phyloP scores from a whole-genome alignment of 64 coral and sea anemone genomes.

The Montipora foliosa region DNA sequence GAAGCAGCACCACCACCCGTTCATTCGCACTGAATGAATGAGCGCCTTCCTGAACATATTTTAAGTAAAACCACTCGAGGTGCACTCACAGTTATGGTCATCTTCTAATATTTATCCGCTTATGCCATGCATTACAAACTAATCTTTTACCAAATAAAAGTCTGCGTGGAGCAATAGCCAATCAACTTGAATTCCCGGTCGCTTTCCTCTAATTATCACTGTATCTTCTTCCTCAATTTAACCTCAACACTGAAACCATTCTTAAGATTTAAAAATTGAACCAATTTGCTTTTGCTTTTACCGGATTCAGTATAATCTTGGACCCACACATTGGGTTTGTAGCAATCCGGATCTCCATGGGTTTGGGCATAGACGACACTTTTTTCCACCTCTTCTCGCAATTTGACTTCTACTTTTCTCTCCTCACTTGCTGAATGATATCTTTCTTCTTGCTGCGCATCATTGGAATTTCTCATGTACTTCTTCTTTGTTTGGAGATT shows the following conservation, averaged over 20 bases:
- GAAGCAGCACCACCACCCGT: no score
- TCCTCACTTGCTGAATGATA: slow-evolving; percentile 17
- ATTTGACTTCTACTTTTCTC: not conserved
- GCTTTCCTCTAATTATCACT: not conserved
- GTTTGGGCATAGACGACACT: not conserved
- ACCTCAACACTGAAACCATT: slow-evolving; percentile 44
- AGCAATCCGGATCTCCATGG: slow-evolving; percentile 22
- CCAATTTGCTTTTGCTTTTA: not conserved
- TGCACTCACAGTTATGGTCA: no score
- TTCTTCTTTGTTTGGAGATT: not conserved
- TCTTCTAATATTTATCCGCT: no score
- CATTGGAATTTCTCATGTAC: not conserved
- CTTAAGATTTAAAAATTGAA: slow-evolving; percentile 31
- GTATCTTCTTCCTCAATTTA: slow-evolving; percentile 3
- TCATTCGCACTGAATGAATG: no score
- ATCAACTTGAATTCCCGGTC: not conserved
- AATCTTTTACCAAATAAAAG: no score
- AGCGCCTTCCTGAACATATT: no score
- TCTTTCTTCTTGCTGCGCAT: not conserved
- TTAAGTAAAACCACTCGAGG: no score
- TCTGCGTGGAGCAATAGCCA: not conserved
- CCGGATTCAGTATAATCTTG: no score
- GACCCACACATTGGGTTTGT: slow-evolving; percentile 4
- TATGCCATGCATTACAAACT: no score
- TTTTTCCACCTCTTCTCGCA: not conserved